Percentiles rank a stretch among this genome's conserved stretches.
Conservation (phyloP, 2,113 vertebrate genomes). For the Ivindomyrus marchei region DNA sequence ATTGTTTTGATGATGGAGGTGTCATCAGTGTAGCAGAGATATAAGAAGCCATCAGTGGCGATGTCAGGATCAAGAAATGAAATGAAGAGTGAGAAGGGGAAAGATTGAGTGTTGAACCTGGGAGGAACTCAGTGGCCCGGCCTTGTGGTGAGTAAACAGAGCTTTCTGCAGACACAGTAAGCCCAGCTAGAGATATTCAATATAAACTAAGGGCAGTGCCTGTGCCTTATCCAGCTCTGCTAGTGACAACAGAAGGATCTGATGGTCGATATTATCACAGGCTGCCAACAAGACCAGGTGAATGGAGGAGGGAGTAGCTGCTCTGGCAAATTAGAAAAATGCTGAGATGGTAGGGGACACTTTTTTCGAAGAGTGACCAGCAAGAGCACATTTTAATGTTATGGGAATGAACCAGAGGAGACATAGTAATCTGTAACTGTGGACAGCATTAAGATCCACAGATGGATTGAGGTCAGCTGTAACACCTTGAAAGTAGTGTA, state of each 20-base stretch:
- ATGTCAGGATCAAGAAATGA: background rate
- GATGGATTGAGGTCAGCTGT: background rate
- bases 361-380: background rate
- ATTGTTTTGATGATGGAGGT: background rate
- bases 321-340: background rate
- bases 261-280: background rate
- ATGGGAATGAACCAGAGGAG: background rate
- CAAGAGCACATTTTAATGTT: background rate
- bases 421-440: background rate
- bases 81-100: background rate
- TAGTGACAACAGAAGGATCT: background rate
- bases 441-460: background rate
- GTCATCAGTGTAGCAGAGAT: background rate
- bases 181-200: background rate
- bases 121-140: background rate
- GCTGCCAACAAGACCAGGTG: background rate
- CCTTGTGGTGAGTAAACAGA: background rate
- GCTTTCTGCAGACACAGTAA: background rate
- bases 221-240: background rate
- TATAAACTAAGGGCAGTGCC: background rate
- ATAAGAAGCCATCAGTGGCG: background rate
- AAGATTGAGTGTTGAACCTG: background rate
- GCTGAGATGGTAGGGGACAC: background rate
- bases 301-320: background rate
- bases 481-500: background rate